Evolutionary conservation across 2,113 vertebrate species (phyloP).

Genomic region (Cathartes aura): DNA sequence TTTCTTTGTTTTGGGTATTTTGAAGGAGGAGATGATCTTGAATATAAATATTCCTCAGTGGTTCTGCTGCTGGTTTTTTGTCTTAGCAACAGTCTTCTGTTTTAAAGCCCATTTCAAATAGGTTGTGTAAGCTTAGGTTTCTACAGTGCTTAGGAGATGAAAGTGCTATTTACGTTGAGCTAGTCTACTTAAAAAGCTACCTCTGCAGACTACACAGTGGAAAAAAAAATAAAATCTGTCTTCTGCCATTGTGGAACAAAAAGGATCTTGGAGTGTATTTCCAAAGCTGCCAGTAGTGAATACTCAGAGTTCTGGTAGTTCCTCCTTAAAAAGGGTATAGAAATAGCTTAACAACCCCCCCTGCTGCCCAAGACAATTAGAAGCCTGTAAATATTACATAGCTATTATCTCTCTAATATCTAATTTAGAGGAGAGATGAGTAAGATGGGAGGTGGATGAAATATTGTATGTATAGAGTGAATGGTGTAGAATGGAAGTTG

Average conservation of each 20-base stretch:
- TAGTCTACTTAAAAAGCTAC: background rate
- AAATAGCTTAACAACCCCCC: background rate
- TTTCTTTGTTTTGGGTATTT: background rate
- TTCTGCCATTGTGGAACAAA: background rate
- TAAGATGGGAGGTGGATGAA: background rate
- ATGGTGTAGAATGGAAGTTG: background rate
- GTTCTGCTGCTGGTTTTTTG: background rate
- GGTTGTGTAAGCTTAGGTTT: background rate
- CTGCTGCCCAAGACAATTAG: fast-evolving
- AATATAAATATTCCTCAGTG: background rate
- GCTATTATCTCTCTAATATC: background rate
- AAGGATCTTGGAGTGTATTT: background rate
- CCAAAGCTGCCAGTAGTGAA: background rate
- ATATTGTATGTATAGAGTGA: background rate
- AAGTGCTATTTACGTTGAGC: background rate
- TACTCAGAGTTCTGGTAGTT: background rate
- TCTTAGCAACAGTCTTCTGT: background rate
- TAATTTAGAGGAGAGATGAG: background rate
- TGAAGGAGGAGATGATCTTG: background rate
- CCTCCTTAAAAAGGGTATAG: background rate
- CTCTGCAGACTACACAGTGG: background rate
- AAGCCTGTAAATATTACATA: background rate
- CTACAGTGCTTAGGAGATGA: background rate
- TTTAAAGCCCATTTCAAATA: background rate
- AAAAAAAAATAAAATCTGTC: background rate